Evolutionary conservation across 2,113 vertebrate genomes (phyloP).

Genomic region (Macrotus californicus): DNA sequence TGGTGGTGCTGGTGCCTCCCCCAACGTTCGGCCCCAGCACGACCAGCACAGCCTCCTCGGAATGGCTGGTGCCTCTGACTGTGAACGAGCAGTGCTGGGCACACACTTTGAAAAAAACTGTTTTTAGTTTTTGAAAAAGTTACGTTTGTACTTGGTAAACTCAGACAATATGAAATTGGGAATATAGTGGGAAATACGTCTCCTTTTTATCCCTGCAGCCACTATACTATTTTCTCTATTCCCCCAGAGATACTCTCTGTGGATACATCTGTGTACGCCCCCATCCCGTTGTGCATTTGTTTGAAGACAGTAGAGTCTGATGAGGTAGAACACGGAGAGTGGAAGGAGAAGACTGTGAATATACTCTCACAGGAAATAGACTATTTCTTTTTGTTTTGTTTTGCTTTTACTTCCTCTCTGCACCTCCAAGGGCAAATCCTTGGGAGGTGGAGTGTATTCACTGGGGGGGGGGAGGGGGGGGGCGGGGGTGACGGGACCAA

Average conservation of each 20-base stretch:
- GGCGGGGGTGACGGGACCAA: no score
- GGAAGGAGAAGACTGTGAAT: neutral
- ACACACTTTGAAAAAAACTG: neutral
- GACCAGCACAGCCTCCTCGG: neutral
- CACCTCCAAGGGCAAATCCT: neutral
- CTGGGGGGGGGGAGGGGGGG: no score
- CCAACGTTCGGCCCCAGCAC: neutral
- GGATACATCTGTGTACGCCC: neutral
- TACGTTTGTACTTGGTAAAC: neutral
- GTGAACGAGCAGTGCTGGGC: neutral
- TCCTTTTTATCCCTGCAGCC: neutral
- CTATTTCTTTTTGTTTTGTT: neutral
- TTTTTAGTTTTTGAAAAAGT: neutral
- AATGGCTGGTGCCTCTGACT: neutral
- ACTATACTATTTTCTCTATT: neutral
- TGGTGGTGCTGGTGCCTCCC: neutral
- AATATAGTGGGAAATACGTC: neutral
- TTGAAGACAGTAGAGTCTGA: neutral
- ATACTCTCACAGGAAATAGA: neutral
- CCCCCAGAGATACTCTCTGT: neutral
- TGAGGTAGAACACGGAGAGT: neutral
- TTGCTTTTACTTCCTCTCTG: neutral
- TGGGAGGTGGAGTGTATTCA: slow-evolving; percentile 5
- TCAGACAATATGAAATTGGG: neutral
- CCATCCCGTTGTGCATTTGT: neutral